These are phyloP conservation scores for Schizotus pectinicornis DNA, from an alignment of 2,888 invertebrate genomes.

Conservation along the genomic window DNA sequence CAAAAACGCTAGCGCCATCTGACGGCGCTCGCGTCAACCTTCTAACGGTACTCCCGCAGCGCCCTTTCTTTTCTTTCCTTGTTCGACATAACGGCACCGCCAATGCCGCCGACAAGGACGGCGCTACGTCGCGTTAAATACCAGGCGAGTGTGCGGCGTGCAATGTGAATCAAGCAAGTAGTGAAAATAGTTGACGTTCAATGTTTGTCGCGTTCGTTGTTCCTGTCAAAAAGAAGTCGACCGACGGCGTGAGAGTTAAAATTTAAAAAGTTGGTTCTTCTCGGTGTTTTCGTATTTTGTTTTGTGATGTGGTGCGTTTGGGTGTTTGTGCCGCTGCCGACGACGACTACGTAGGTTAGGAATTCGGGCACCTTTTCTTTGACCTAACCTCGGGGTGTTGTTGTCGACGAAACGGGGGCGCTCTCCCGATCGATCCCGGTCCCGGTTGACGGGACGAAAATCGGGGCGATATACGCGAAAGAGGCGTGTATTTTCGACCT, in stretches of 20 bases:
- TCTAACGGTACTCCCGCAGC: constrained; percentile 25
- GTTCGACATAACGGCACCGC: constrained; percentile 5
- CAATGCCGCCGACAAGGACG: constrained; percentile 8
- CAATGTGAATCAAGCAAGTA: constrained; percentile 26
- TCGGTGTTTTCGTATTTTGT: neutral
- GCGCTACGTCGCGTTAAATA: constrained; percentile 7
- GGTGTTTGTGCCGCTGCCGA: too few relatives aligned
- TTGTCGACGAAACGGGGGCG: too few relatives aligned
- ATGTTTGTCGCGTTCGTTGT: constrained; percentile 46
- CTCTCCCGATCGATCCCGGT: too few relatives aligned
- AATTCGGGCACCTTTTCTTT: too few relatives aligned
- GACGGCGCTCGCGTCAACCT: neutral
- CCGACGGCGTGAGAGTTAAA: too few relatives aligned
- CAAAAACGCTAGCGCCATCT: constrained; percentile 6
- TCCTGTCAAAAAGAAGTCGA: constrained; percentile 46
- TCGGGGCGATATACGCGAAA: too few relatives aligned
- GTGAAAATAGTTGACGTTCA: constrained; percentile 46
- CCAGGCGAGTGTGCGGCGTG: neutral
- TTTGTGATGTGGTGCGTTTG: neutral
- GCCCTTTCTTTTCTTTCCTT: constrained; percentile 10
- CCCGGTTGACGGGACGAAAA: too few relatives aligned
- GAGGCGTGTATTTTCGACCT: too few relatives aligned
- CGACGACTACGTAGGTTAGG: too few relatives aligned
- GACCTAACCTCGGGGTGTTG: too few relatives aligned
- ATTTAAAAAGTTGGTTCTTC: too few relatives aligned